A percentile compares a stretch with the other conserved stretches of the same genome.
These are phyloP conservation scores for Aromia moschata DNA, from an alignment of 2,888 invertebrate genomes.

Conservation along the genomic window DNA sequence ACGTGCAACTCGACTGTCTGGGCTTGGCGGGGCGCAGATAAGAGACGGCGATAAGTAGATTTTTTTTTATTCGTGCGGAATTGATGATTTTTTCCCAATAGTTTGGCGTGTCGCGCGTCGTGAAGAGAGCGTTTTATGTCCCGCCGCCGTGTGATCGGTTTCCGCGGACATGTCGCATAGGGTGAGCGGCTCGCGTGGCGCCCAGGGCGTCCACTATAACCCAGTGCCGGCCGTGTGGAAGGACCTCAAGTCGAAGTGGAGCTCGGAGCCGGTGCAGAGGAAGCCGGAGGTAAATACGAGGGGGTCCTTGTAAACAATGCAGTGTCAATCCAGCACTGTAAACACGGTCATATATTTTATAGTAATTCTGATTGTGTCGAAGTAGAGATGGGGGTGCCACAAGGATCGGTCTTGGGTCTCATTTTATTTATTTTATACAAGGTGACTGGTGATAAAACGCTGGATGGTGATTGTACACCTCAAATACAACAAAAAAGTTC, in stretches of 20 bases:
- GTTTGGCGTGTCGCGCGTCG: background rate
- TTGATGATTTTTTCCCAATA: background rate
- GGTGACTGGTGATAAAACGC: too few species aligned
- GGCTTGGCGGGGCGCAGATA: too few species aligned
- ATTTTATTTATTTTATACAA: too few species aligned
- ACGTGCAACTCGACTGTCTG: too few species aligned
- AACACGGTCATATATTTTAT: too few species aligned
- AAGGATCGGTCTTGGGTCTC: too few species aligned
- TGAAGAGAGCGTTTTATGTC: background rate
- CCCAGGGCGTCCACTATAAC: conserved; percentile 45
- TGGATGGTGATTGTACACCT: too few species aligned
- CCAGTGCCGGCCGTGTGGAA: conserved; percentile 51
- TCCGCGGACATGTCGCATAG: conserved; percentile 41
- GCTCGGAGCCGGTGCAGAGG: conserved; percentile 33
- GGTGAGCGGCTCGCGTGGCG: conserved; percentile 25
- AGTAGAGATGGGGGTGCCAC: too few species aligned
- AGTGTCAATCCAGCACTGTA: background rate
- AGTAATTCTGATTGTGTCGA: background rate
- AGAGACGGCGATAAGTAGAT: too few species aligned
- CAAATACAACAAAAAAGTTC: too few species aligned
- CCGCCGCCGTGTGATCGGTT: background rate
- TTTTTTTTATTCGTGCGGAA: too few species aligned
- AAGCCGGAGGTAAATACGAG: conserved; percentile 38
- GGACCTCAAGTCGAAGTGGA: conserved; percentile 51
- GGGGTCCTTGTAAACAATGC: too few species aligned